These are phyloP conservation scores for Ammospiza nelsoni DNA, from an alignment of 2,113 vertebrate species.

Conservation along the genomic window DNA sequence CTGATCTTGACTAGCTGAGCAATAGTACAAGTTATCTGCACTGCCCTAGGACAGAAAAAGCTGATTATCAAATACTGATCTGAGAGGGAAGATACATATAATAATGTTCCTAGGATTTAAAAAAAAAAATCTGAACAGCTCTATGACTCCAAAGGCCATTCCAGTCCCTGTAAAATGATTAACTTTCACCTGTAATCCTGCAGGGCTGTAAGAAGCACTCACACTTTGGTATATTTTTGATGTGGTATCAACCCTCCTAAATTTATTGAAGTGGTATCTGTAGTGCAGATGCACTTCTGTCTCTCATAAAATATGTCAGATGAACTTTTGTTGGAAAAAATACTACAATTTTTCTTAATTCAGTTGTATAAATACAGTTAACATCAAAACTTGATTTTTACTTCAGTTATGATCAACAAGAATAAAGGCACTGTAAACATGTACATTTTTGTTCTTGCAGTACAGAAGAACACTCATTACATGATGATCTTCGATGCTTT, in stretches of 20 bases:
- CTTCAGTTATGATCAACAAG: not conserved
- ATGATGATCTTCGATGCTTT: conserved; percentile 87
- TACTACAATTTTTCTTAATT: not conserved
- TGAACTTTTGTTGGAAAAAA: not conserved
- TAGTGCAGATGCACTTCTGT: not conserved
- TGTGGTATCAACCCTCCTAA: not conserved
- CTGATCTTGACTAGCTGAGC: not conserved
- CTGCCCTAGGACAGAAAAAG: not conserved
- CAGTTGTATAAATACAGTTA: not conserved
- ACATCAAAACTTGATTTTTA: not conserved
- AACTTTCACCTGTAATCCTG: not conserved
- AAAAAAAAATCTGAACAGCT: not conserved
- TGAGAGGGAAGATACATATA: not conserved
- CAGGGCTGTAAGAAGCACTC: not conserved
- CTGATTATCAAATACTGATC: not conserved
- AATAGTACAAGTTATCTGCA: not conserved
- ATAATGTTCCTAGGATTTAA: not conserved
- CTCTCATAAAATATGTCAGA: not conserved
- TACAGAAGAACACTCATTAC: conserved; percentile 86
- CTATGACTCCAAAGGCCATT: not conserved
- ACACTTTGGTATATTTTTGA: not conserved
- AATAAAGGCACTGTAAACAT: not conserved
- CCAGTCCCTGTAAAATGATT: not conserved
- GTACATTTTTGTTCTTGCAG: conserved; percentile 63
- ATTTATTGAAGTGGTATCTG: not conserved